These are phyloP conservation scores for Rutilus rutilus DNA, from an alignment of 2,113 vertebrate species.

Conservation along the genomic window DNA sequence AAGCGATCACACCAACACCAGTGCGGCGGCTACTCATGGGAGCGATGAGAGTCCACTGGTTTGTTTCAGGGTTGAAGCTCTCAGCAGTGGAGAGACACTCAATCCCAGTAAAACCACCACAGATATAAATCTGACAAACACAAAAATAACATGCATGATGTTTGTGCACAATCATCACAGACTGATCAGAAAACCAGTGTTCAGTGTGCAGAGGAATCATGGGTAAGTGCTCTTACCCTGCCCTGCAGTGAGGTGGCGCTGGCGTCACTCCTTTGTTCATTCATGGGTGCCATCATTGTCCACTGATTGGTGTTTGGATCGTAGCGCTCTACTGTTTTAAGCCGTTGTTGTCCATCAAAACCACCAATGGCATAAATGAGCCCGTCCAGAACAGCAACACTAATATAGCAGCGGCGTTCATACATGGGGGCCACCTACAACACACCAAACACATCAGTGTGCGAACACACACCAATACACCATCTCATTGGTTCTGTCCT, in stretches of 20 bases:
- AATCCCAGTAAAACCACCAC: constrained; percentile 84
- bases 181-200: not conserved
- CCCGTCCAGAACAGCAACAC: constrained; percentile 73
- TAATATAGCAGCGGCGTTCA: constrained; percentile 81
- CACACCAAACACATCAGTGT: not conserved
- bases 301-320: constrained; percentile 83
- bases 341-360: constrained; percentile 75
- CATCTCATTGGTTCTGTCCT: not conserved
- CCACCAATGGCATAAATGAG: constrained; percentile 85
- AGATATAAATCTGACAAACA: constrained; percentile 83
- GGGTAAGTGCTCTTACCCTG: constrained; percentile 71
- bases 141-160: not conserved
- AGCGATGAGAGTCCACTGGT: constrained; percentile 79
- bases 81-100: constrained; percentile 82
- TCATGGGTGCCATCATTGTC: constrained; percentile 81
- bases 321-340: constrained; percentile 51
- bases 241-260: constrained; percentile 77
- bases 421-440: constrained; percentile 83
- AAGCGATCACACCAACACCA: constrained; percentile 80
- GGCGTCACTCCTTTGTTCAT: constrained; percentile 78
- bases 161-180: not conserved
- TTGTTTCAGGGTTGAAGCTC: constrained; percentile 70
- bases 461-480: not conserved
- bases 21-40: constrained; percentile 82
- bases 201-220: not conserved